Percentiles rank a stretch among this genome's conserved stretches.
Conservation (phyloP, 2,888 invertebrate species). For the Spilarctia lutea region DNA sequence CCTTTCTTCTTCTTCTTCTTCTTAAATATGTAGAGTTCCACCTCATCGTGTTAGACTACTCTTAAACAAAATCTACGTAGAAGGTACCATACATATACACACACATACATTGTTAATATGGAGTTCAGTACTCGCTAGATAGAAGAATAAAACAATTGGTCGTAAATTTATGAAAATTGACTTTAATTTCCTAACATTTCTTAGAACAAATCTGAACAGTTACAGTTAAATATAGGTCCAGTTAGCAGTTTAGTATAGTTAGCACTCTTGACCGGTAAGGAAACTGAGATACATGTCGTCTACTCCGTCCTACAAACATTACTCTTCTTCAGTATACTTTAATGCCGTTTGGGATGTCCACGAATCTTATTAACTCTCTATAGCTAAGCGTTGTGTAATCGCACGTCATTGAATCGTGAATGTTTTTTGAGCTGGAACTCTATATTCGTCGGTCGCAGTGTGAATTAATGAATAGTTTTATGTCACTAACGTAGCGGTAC, state of each 20-base stretch:
- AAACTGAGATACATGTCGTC: not conserved
- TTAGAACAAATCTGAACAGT: not conserved
- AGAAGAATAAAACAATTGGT: no score
- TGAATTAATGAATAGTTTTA: not conserved
- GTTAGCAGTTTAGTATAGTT: no score
- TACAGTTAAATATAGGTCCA: no score
- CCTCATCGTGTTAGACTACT: not conserved
- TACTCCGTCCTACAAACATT: not conserved
- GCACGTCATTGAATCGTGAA: not conserved
- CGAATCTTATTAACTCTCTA: not conserved
- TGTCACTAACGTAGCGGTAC: not conserved
- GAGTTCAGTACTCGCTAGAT: not conserved
- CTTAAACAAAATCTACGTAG: not conserved
- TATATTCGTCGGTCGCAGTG: not conserved
- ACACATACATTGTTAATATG: no score
- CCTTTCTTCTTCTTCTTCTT: not conserved
- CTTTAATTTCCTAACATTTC: not conserved
- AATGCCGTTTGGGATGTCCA: not conserved
- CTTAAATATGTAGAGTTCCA: not conserved
- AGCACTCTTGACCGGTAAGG: not conserved
- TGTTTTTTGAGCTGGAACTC: not conserved
- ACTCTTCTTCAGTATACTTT: not conserved
- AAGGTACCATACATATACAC: no score
- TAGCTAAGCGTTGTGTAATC: not conserved
- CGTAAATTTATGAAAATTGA: not conserved